Base-by-base conservation (phyloP, 2,797 vertebrate species). In the Vireo griseus region DNA sequence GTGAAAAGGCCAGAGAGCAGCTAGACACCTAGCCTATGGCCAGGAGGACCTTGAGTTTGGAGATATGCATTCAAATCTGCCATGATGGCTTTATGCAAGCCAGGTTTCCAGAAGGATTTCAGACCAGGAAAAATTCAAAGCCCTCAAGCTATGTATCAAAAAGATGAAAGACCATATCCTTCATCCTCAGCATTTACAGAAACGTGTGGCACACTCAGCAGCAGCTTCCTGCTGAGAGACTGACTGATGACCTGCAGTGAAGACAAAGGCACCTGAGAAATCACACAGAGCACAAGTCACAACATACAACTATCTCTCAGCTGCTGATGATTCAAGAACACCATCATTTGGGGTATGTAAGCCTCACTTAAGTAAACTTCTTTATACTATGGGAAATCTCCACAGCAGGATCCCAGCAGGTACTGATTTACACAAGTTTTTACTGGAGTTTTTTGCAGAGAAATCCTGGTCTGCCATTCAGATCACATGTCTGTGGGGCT, bases 241-340 rank as follows among this genome's bases (percentile, higher is more conserved):
- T 85, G 87, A 87, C 88, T 85, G 75, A 75, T 62, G 40, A 78
- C 73, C 54, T 4, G 20, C 40, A 48, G 28, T 0, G 5, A 86
- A 22, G 54, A 69, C 66, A 89, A 79, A 92, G 63, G 13, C 55
- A 69, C 59, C 52, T 77, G 75, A 88, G 87, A 90, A 96, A 87
- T 90, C 72, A 74, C 28, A 21, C 68, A 86, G 55, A 83, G 35
- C 54, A 88, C 0, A 1, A 80, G 61, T 28, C 75, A 28, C 42
- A 80, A 37, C 24, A n/a, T 4, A 21, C 62, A 92, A 58, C 65
- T 52, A 45, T 88, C 77, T 75, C 85, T 78, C 87, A 92, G 66
- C 44, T 28, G 33, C 15, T 48, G 24, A 25, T 68, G 73, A 66
- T 65, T 62, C 52, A 63, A 59, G 25, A 94, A 88, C 79, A 45